phyloP scores from a whole-genome alignment of 1,140 invertebrate species.

The Helicoverpa zea region DNA sequence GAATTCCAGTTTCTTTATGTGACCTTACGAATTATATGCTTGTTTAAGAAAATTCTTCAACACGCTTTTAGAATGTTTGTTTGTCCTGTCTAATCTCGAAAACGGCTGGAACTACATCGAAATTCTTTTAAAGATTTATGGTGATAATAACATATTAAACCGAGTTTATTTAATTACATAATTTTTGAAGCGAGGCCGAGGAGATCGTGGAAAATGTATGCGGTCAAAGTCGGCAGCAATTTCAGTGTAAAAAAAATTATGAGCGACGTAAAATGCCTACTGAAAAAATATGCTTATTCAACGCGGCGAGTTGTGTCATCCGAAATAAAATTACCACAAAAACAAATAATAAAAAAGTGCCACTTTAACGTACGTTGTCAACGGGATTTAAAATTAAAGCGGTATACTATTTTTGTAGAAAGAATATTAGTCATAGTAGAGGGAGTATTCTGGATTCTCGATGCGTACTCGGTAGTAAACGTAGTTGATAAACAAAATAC shows the following conservation, averaged over 20 bases:
- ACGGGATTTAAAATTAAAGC: conserved; percentile 29
- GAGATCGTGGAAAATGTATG: conserved; percentile 4
- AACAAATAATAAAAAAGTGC: conserved; percentile 32
- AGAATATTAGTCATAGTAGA: conserved; percentile 11
- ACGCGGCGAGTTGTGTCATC: not conserved
- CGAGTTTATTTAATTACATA: not conserved
- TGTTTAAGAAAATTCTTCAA: conserved; percentile 13
- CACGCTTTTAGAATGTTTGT: conserved; percentile 23
- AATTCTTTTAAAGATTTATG: conserved; percentile 11
- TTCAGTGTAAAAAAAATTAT: not conserved
- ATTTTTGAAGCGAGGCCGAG: not conserved
- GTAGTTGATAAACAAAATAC: too few relatives aligned
- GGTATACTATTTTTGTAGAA: conserved; percentile 7
- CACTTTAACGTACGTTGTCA: conserved; percentile 18
- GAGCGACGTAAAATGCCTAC: not conserved
- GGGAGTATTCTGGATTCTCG: conserved; percentile 18
- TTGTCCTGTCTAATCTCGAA: conserved; percentile 22
- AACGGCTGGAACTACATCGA: conserved; percentile 5
- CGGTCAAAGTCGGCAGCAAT: not conserved
- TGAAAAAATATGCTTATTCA: not conserved
- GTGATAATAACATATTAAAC: conserved; percentile 4
- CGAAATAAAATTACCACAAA: conserved; percentile 22
- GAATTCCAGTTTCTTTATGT: conserved; percentile 1
- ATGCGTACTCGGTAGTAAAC: not conserved
- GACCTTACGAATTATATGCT: conserved; percentile 6